Evolutionary conservation across 2,888 invertebrate genomes (phyloP), one percentile per base, ranked within the genome.

Genomic region (Acronicta alni): DNA sequence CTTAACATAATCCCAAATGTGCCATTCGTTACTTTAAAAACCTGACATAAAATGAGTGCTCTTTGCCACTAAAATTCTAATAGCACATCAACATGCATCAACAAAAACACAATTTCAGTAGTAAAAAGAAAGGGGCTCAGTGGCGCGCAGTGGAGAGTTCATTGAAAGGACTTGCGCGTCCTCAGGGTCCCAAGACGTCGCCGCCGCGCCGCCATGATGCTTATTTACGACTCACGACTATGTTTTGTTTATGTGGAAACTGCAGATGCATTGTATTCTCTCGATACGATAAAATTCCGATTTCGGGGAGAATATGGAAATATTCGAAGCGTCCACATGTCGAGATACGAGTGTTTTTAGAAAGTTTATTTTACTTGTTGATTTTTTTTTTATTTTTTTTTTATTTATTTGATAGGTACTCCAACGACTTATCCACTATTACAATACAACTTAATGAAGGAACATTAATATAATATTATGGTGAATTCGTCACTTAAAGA

Each of bases 71-170:
- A 17, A 37, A 57, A 64, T 30, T 43, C 16, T 6, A 23, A 12
- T n/a, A 41, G 15, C 17, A 20, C 42, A 45, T 51, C 41, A 47
- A 55, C 49, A 39, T 67, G 62, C 43, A 67, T 53, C 44, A 55
- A 68, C 69, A 58, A 68, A 68, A 69, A 68, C 57, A 68, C 52
- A 52, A 63, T 68, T 69, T 69, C 41, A 57, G 55, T 41, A 43
- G 69, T 41, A 52, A 69, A 67, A 54, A 52, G 44, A 67, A 52
- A 61, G 55, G 61, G 55, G 44, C 7, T 32, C 14, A 32, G 14
- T 30, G 17, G 4, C 23, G 20, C 30, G 37, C 51, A 20, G 37
- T 57, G 42, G 57, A 57, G 57, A 69, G 49, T 68, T 43, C 69
- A 58, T 64, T 68, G 64, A 68, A 68, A 68, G 55, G 63, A 35